phyloP scores from a whole-genome alignment of 2,797 vertebrate genomes.

The Erpetoichthys calabaricus region DNA sequence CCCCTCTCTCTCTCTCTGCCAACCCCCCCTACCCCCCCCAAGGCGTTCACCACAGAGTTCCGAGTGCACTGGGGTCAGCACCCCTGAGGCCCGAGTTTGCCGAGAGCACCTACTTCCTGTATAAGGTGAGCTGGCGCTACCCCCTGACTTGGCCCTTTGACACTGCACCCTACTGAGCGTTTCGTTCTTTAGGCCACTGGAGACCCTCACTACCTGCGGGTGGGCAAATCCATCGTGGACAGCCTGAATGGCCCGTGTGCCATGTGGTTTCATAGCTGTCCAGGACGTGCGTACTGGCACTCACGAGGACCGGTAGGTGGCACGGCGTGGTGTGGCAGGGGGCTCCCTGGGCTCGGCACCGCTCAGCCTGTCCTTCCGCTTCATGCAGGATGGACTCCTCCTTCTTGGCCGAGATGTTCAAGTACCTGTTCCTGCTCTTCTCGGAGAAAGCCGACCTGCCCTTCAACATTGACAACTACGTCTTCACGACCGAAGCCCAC shows the following conservation, averaged over 20 bases:
- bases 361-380: background rate
- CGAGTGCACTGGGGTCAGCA: slow-evolving; percentile 70
- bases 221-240: slow-evolving; percentile 66
- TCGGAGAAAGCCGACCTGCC: slow-evolving; percentile 58
- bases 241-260: slow-evolving; percentile 63
- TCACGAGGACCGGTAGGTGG: slow-evolving; percentile 57
- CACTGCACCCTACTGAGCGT: background rate
- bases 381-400: slow-evolving; percentile 64
- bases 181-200: slow-evolving; percentile 44
- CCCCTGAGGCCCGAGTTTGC: slow-evolving; percentile 64
- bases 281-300: slow-evolving; percentile 64
- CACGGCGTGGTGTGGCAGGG: background rate
- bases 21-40: slow-evolving; percentile 3
- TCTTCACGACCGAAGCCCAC: slow-evolving; percentile 68
- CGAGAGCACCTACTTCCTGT: slow-evolving; percentile 72
- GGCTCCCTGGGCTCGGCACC: background rate
- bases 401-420: slow-evolving; percentile 72
- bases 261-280: slow-evolving; percentile 65
- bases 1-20: background rate
- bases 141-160: background rate
- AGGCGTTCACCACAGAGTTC: slow-evolving; percentile 69
- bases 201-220: slow-evolving; percentile 66
- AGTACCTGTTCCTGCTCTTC: slow-evolving; percentile 67
- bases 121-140: slow-evolving; percentile 39
- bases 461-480: slow-evolving; percentile 59